These are phyloP conservation scores for Vipera latastei DNA, from an alignment of 2,797 vertebrate genomes.

Conservation along the genomic window DNA sequence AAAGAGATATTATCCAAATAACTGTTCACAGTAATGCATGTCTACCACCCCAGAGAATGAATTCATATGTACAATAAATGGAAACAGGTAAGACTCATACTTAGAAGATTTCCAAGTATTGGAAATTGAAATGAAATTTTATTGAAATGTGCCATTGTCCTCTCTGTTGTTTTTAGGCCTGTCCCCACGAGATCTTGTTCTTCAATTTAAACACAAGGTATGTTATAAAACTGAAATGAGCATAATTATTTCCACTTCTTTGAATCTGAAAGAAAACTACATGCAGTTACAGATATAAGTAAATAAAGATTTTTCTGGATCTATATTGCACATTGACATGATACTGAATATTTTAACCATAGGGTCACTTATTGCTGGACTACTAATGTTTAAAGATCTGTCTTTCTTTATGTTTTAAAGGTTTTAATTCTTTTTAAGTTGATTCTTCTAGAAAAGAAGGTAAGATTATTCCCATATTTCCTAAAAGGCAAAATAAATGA, in stretches of 20 bases:
- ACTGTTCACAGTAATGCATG: not conserved
- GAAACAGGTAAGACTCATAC: not conserved
- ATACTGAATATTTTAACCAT: not conserved
- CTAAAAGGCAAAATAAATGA: constrained; percentile 10
- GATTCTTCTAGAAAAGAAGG: constrained; percentile 97
- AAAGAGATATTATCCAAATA: not conserved
- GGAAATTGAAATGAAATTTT: not conserved
- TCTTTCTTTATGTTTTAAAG: constrained; percentile 68
- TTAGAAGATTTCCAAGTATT: not conserved
- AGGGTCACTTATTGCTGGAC: not conserved
- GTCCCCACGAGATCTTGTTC: constrained; percentile 94
- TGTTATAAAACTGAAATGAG: not conserved
- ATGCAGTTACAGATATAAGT: not conserved
- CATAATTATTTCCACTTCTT: not conserved
- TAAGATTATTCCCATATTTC: constrained; percentile 47
- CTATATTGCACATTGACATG: not conserved
- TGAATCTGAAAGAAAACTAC: not conserved
- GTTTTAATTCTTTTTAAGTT: constrained; percentile 94
- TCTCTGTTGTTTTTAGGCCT: constrained; percentile 76
- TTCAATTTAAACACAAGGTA: constrained; percentile 97
- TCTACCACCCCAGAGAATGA: not conserved
- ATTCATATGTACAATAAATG: not conserved
- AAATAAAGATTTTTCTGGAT: not conserved
- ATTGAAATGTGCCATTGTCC: constrained; percentile 27
- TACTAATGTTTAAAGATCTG: not conserved